phyloP scores from a whole-genome alignment of 2,888 invertebrate genomes.

The Automeris io region DNA sequence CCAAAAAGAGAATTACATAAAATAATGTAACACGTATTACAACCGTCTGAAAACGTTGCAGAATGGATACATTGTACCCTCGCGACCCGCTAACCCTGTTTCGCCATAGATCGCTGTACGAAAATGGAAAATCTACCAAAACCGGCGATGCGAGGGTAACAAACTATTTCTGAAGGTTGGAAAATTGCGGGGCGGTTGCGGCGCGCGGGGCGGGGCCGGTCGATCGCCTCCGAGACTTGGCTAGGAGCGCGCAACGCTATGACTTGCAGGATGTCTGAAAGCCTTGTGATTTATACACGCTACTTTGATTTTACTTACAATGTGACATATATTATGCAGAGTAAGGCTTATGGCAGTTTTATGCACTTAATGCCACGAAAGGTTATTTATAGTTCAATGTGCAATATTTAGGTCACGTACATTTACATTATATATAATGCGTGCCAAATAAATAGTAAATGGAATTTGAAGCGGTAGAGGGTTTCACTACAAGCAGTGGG shows the following conservation, averaged over 20 bases:
- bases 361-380: too few species aligned
- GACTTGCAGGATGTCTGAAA: neutral
- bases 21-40: neutral
- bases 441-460: too few species aligned
- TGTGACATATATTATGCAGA: too few species aligned
- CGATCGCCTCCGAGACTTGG: slow-evolving; percentile 50
- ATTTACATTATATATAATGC: too few species aligned
- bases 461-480: too few species aligned
- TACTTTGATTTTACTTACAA: too few species aligned
- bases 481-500: too few species aligned
- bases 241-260: slow-evolving; percentile 15
- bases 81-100: slow-evolving; percentile 38
- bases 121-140: slow-evolving; percentile 20
- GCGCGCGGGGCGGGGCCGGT: slow-evolving; percentile 35
- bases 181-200: slow-evolving; percentile 35
- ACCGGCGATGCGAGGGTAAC: slow-evolving; percentile 4
- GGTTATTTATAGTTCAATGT: too few species aligned
- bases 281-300: too few species aligned
- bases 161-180: slow-evolving; percentile 46
- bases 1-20: too few species aligned
- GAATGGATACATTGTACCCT: slow-evolving; percentile 1
- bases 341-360: too few species aligned
- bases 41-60: slow-evolving; percentile 1
- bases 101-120: slow-evolving; percentile 10
- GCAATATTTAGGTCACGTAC: too few species aligned